Evolutionary conservation across 1,140 invertebrate genomes (phyloP), one percentile per base, ranked within the genome.

Genomic region (Orchestia grillus): DNA sequence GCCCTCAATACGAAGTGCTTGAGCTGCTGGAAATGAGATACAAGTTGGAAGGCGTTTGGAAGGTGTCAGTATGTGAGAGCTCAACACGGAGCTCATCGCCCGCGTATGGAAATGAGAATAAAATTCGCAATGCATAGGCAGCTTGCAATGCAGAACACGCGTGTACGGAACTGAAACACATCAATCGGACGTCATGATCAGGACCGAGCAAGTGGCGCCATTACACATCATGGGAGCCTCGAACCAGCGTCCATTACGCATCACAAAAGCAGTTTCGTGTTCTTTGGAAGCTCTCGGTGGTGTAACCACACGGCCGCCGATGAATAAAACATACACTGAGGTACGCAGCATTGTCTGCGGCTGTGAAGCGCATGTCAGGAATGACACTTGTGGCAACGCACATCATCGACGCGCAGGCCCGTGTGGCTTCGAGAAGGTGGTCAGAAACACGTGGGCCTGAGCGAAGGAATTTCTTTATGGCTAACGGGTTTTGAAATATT

Each of bases 261-360:
- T 91, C 19, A 91, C 88, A 91, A 91, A 91, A 91, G 88, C 4
- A 44, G 41, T 42, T 91, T 44, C 88, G 88, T 91, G 88, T 91
- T 91, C 44, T 44, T 91, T 42, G 88, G 88, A 44, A 91, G 88
- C 88, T 4, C 41, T 44, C 23, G 41, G 44, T 43, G 88, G 44
- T 91, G 88, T 91, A 36, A 43, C 3, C 88, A 91, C 88, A 91
- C 42, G 88, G 88, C 11, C 88, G 41, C 28, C 88, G 88, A 91
- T 91, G 88, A 91, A 91, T 91, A 91, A 91, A 91, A 91, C 88
- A 91, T 91, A 42, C 44, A 41, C 88, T 43, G 88, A 91, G 41
- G 88, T 44, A 91, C 41, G 44, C 3, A 91, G 88, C 88, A 91
- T 91, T 91, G 88, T 91, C 62, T 77, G 62, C 15, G 62, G 62